Evolutionary conservation across 2,888 invertebrate species (phyloP), one percentile per base, ranked within the genome.

Genomic region (Raillietiella orientalis): DNA sequence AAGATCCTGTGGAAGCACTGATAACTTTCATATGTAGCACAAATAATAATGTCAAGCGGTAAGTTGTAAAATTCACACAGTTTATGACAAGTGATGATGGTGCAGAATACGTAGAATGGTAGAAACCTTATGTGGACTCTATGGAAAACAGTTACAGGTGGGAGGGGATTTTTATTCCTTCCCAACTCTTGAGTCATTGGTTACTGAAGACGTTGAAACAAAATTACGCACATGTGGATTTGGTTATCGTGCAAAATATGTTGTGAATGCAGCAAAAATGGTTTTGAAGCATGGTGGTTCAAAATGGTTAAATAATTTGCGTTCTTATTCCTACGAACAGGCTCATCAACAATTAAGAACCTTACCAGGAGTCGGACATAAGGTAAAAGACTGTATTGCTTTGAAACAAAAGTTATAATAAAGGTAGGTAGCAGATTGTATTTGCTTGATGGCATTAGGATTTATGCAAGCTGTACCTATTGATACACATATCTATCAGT

Each of bases 11-110:
- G 1, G 93, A 96, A 46, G 87, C 77, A 49, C 52, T 90, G 8
- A 71, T 96, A 42, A 69, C 79, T 6, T 93, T 93, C 43, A 84
- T 93, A 37, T 93, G 90, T 45, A 90, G 90, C 27, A 75, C 87
- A 30, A 93, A 93, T 44, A 96, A 96, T 47, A 69, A 93, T 42
- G 87, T 93, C 36, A 55, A 61, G 32, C 60, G 74, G 74, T 72
- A 48, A 19, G n/a, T 8, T 19, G n/a, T 8, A 19, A 19, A 19
- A n/a, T 19, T 19, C 19, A 8, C 19, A 19, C 6, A 19, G n/a
- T 19, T 19, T 19, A 8, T 6, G 6, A 8, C n/a, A 8, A 6
- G n/a, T 8, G 6, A 8, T 22, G 21, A 5, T 27, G 16, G 21
- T 49, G 24, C 35, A 72, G 87, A 37, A 90, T 90, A 40, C 67